Base-by-base conservation (phyloP, 2,113 vertebrate species). In the Odontesthes bonariensis region DNA sequence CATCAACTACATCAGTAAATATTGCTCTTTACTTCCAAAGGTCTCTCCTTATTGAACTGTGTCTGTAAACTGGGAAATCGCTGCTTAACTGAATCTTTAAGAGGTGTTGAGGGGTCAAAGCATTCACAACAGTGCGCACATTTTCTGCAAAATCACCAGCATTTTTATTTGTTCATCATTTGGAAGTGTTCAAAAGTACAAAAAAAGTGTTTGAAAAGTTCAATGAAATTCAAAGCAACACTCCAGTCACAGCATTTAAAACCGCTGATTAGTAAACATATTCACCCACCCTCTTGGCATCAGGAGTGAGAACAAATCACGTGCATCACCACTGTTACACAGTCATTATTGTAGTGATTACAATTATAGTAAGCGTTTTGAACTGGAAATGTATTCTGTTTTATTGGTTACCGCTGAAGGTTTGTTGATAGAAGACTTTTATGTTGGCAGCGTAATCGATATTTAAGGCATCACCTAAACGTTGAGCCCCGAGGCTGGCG, bases 401-500 rank as follows among this genome's bases (percentile, higher is more conserved):
- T 40, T 92, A 92, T 35, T 86, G 23, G 40, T 80, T 90, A 40
- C 67, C 64, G 35, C 32, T 72, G 63, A 97, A 97, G 40, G 80
- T 76, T n/a, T 96, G 93, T 2, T 64, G 89, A 86, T 95, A 97
- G 93, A 98, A 98, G 77, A 96, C 83, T 0, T 87, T 64, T 3
- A 90, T 91, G 1, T 95, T 97, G 70, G 62, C 55, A 0, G 38
- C 23, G n/a, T 95, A 96, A 76, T 97, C 92, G 85, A 98, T 81
- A 9, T 87, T 89, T 27, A 98, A 78, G 0, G 63, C 33, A 7
- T 73, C 49, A 0, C 95, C 96, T 0, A 91, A 64, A 23, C 64
- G 90, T 55, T 70, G 72, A n/a, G 97, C 97, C 0, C 96, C 97
- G 0, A 98, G 87, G 52, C 93, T 91, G 2, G 97, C 96, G 0